Conservation (phyloP, 2,797 vertebrate species). For the Rachycentron canadum region DNA sequence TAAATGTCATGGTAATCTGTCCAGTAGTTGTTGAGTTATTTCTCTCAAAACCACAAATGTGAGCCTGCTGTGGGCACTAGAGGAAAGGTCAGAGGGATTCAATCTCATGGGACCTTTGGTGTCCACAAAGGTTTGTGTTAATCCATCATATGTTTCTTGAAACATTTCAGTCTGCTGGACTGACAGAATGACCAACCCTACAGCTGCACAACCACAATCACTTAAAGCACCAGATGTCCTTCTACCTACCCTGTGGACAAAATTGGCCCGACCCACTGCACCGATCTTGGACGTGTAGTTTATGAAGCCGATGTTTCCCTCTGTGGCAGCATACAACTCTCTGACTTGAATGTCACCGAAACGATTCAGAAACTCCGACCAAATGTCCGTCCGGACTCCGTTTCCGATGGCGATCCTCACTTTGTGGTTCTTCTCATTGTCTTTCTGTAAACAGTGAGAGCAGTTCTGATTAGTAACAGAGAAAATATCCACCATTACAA, state of each 20-base stretch:
- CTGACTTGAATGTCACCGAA: conserved; percentile 89
- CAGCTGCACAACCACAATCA: not conserved
- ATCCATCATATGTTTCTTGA: not conserved
- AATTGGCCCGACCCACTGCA: conserved; percentile 86
- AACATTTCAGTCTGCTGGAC: not conserved
- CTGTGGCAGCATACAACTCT: conserved; percentile 92
- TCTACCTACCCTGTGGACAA: conserved; percentile 84
- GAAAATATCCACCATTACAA: not conserved
- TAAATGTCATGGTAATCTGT: not conserved
- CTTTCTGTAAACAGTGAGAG: conserved; percentile 79
- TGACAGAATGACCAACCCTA: not conserved
- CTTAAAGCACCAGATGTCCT: not conserved
- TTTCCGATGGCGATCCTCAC: conserved; percentile 92
- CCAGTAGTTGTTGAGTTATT: not conserved
- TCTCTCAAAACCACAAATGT: not conserved
- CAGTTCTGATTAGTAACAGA: not conserved
- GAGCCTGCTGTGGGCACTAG: not conserved
- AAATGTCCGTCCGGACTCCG: conserved; percentile 88
- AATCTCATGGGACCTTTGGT: not conserved
- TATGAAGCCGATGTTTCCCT: conserved; percentile 91
- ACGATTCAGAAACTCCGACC: conserved; percentile 89
- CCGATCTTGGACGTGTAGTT: conserved; percentile 92
- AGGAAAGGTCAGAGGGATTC: not conserved
- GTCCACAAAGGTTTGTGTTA: not conserved
- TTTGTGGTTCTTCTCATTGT: conserved; percentile 87